phyloP scores from a whole-genome alignment of 2,888 invertebrate genomes.

The Volucella inflata region DNA sequence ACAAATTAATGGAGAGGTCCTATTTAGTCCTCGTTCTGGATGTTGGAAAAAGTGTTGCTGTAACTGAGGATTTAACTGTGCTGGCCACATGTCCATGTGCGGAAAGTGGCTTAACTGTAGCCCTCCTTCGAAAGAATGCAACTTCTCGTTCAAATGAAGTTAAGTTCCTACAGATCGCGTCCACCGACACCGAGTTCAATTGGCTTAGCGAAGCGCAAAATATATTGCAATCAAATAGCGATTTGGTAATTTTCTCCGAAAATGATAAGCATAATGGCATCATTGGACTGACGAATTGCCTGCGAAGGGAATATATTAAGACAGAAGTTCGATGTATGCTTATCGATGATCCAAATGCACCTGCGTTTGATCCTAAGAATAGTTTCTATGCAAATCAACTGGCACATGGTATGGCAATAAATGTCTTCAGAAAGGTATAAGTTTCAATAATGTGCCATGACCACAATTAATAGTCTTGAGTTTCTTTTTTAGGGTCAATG shows the following conservation, averaged over 20 bases:
- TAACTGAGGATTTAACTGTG: slow-evolving; percentile 23
- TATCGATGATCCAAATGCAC: slow-evolving; percentile 86
- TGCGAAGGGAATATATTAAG: slow-evolving; percentile 91
- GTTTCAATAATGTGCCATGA: no score
- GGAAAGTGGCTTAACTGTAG: not conserved
- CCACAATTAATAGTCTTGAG: not conserved
- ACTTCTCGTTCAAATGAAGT: slow-evolving; percentile 6
- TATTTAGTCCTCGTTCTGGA: slow-evolving; percentile 32
- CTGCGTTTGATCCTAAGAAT: slow-evolving; percentile 86
- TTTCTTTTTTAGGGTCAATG: slow-evolving; percentile 77
- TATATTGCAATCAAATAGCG: slow-evolving; percentile 45
- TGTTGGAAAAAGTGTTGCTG: not conserved
- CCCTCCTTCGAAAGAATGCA: slow-evolving; percentile 22
- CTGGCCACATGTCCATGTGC: slow-evolving; percentile 31
- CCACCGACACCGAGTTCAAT: slow-evolving; percentile 71
- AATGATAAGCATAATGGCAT: slow-evolving; percentile 89
- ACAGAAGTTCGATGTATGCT: slow-evolving; percentile 86
- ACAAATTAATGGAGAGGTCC: slow-evolving; percentile 79
- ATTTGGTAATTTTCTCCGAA: slow-evolving; percentile 87
- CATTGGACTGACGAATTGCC: slow-evolving; percentile 92
- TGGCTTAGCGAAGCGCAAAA: slow-evolving; percentile 77
- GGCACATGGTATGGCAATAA: slow-evolving; percentile 89
- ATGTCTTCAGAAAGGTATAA: slow-evolving; percentile 86
- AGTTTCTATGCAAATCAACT: slow-evolving; percentile 88
- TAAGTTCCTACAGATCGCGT: slow-evolving; percentile 74